Percentiles rank a stretch among this genome's conserved stretches.
These are phyloP conservation scores for Tanypteryx hageni DNA, from an alignment of 2,888 invertebrate species.

Conservation along the genomic window DNA sequence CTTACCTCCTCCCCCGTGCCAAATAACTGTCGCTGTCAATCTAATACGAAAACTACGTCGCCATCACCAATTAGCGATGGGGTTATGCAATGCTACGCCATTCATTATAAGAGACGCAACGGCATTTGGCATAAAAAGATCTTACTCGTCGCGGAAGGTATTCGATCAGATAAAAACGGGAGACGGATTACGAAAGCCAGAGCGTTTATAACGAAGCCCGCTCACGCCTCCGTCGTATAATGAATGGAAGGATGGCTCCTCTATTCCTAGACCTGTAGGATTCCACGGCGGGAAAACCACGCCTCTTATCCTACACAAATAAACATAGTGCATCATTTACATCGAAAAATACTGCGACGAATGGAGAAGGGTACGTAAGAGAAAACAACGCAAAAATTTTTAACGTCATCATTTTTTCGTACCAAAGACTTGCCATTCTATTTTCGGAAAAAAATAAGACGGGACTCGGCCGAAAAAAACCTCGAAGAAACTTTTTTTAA, in stretches of 20 bases:
- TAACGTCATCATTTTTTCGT: not conserved
- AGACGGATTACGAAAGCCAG: not conserved
- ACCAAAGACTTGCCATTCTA: not conserved
- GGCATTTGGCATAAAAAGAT: conserved; percentile 24
- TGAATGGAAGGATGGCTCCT: conserved; percentile 24
- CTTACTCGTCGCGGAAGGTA: conserved; percentile 20
- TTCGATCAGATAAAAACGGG: conserved; percentile 12
- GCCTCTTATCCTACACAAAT: not conserved
- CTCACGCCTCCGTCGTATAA: not conserved
- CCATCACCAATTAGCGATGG: not conserved
- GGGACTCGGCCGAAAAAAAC: not conserved
- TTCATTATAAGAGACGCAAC: conserved; percentile 23
- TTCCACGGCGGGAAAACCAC: not conserved
- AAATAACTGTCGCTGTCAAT: conserved; percentile 23
- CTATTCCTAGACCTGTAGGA: not conserved
- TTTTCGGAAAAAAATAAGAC: not conserved
- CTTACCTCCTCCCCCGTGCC: not conserved
- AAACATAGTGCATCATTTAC: not conserved
- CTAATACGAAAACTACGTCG: not conserved
- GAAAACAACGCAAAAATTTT: not conserved
- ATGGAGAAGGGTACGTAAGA: not conserved
- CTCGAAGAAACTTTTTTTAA: not conserved
- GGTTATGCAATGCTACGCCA: conserved; percentile 11
- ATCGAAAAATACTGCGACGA: not conserved
- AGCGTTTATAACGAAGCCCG: not conserved